Conservation (phyloP, 2,888 invertebrate species). For the Siphonodentalium dalli region DNA sequence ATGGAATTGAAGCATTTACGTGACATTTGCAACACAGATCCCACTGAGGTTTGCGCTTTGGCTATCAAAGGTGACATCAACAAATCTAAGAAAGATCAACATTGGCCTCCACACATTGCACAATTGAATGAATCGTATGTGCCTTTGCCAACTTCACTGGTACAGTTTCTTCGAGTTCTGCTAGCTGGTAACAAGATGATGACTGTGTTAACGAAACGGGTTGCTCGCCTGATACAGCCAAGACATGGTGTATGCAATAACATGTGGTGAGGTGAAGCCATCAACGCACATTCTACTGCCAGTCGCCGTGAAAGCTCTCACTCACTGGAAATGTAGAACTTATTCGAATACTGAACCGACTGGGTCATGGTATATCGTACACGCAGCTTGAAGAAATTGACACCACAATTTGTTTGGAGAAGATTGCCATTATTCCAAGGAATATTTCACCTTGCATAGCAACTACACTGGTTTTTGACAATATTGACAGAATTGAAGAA, state of each 20-base stretch:
- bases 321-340: slow-evolving; percentile 2
- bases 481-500: not conserved
- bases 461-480: not conserved
- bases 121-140: too few species aligned
- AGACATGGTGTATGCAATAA: not conserved
- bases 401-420: not conserved
- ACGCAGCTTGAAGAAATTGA: not conserved
- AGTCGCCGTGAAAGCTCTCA: not conserved
- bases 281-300: not conserved
- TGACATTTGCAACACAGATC: too few species aligned
- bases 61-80: too few species aligned
- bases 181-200: not conserved
- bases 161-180: not conserved
- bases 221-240: not conserved
- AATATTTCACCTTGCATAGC: not conserved
- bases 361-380: not conserved
- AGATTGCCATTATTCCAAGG: not conserved
- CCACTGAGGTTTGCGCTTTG: too few species aligned
- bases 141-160: not conserved
- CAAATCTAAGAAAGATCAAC: too few species aligned
- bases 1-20: too few species aligned
- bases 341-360: not conserved
- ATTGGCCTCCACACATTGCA: too few species aligned
- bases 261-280: not conserved
- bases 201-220: not conserved